Evolutionary conservation across 2,888 invertebrate species (phyloP), one percentile per base, ranked within the genome.

Genomic region (Falcaria lacertinaria): DNA sequence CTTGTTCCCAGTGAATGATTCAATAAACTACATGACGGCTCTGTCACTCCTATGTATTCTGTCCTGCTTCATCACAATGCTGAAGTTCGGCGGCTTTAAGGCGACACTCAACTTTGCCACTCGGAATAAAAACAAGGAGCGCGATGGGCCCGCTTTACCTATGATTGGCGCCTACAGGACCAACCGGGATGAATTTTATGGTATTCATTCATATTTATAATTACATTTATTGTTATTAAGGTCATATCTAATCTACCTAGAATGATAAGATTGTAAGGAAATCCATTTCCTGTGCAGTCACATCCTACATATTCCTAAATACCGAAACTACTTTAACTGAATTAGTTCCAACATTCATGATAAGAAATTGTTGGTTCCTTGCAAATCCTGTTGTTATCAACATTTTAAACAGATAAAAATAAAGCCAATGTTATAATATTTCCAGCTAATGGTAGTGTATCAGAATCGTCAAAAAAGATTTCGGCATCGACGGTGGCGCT

Each of bases 141-240:
- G 64, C 1, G 58, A 60, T n/a, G 68, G 73, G 1, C 57, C 70
- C 0, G 60, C 67, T 1, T 48, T 70, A 6, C 69, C 72, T 2
- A 57, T 80, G 6, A 71, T 47, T 7, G 88, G 87, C 6, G 80
- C 82, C 1, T 89, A 89, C 41, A 74, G 80, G 45, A 56, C 57
- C 0, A 79, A 76, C 33, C 68, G 69, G 40, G 79, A 80, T 44
- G 83, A 87, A 44, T 74, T 69, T 41, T 70, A 64, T 49, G 80
- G 88, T 89, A 57, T 62, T 69, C 52, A 43, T 38, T 22, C 4
- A 44, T 2, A 14, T 25, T 7, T 25, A 6, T 37, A 14, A 8
- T 15, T 15, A n/a, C 14, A 5, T 19, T 13, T 14, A 14, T n/a
- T n/a, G n/a, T n/a, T n/a, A n/a, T n/a, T n/a, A n/a, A n/a, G n/a